A percentile compares a stretch with the other conserved stretches of the same genome.
These are phyloP conservation scores for Vannuccia rotundouncinata DNA, from an alignment of 2,888 invertebrate species.

Conservation along the genomic window DNA sequence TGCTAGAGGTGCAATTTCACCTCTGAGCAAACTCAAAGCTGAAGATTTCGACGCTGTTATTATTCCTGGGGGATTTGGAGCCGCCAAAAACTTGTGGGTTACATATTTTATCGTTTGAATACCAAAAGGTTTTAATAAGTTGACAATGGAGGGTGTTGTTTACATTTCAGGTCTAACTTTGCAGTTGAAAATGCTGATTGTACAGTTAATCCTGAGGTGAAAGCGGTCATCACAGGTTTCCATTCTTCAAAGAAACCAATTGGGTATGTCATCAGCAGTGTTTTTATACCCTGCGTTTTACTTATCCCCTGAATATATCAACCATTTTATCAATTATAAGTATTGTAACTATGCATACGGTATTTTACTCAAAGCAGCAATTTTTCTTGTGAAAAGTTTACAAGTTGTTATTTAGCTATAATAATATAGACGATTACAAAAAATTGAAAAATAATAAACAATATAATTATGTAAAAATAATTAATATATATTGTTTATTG, in stretches of 20 bases:
- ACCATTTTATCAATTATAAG: not conserved
- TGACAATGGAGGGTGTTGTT: no score
- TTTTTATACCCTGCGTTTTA: not conserved
- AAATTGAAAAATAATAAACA: no score
- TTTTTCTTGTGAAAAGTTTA: no score
- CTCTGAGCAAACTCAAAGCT: conserved; percentile 55
- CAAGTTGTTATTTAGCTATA: no score
- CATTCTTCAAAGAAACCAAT: conserved; percentile 60
- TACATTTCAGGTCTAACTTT: conserved; percentile 61
- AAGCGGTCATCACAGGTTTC: conserved; percentile 59
- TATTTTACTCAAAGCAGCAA: no score
- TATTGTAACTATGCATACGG: no score
- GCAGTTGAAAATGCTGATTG: conserved; percentile 59
- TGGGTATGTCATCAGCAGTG: conserved; percentile 48
- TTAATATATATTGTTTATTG: no score
- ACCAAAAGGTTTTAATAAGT: no score
- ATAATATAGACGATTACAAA: no score
- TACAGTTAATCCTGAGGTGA: conserved; percentile 58
- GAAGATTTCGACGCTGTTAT: conserved; percentile 59
- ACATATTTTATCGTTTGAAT: conserved; percentile 35
- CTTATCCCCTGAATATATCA: not conserved
- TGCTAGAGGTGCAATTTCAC: conserved; percentile 57
- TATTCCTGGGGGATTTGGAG: conserved; percentile 63
- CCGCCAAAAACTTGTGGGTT: conserved; percentile 61
- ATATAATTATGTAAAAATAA: no score